Evolutionary conservation across 2,797 vertebrate genomes (phyloP).

Genomic region (Sebastes oblongus): DNA sequence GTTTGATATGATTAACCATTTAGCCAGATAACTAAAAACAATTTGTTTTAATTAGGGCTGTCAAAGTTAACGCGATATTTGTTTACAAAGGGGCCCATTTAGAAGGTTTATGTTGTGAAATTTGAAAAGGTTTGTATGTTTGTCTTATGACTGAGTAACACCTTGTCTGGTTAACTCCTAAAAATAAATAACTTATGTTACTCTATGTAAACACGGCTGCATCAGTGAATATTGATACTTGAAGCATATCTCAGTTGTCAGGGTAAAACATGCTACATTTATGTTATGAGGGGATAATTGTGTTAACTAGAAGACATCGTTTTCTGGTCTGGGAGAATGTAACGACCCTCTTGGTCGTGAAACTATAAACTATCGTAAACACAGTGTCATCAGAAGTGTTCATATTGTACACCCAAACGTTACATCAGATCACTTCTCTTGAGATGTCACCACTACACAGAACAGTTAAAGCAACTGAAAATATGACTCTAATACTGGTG

Average conservation of each 20-base stretch:
- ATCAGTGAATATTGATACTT: conserved; percentile 38
- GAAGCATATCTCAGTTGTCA: conserved; percentile 28
- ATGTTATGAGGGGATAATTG: not conserved
- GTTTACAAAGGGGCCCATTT: too few species aligned
- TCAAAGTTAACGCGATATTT: too few species aligned
- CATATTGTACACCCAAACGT: not conserved
- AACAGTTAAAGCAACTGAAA: not conserved
- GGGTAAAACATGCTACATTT: not conserved
- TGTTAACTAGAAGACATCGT: not conserved
- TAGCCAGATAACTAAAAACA: conserved; percentile 13
- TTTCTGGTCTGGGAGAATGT: not conserved
- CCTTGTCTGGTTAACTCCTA: conserved; percentile 33
- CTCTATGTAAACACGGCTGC: not conserved
- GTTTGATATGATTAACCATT: conserved; percentile 8
- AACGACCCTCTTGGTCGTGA: not conserved
- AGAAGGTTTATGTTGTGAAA: too few species aligned
- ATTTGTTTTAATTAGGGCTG: not conserved
- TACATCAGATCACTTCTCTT: not conserved
- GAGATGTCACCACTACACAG: not conserved
- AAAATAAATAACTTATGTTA: not conserved
- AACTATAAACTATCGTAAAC: not conserved
- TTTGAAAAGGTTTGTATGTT: too few species aligned
- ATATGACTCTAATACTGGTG: not conserved
- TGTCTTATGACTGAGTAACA: not conserved
- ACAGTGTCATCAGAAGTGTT: not conserved